Base-by-base conservation (phyloP, 2,888 invertebrate genomes). In the Aporophyla lueneburgensis region DNA sequence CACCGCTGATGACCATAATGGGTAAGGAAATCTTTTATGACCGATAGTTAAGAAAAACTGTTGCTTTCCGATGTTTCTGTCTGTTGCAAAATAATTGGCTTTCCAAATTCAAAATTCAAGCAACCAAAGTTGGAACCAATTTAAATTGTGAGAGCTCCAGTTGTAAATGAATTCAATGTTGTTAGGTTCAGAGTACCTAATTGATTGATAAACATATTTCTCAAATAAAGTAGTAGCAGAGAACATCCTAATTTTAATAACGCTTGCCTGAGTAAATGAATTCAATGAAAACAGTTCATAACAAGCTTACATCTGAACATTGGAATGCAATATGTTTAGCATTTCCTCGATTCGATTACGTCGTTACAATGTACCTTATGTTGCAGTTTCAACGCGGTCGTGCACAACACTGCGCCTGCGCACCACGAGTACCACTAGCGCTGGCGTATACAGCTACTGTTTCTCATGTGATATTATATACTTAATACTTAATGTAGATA, bases 371-470 rank as follows among this genome's bases (percentile, higher is more conserved):
- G 66, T 83, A 74, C 56, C 40, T 73, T 74, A 19, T 72, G 51
- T 72, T 62, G 79, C 95, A 97, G 97, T 84, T 97, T 97, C 94
- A 96, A 97, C 94, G 97, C 97, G 62, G 93, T 97, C 68, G 97
- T 97, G 67, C 96, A 96, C 94, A 97, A 96, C 92, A 96, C 96
- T 53, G 96, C 96, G 62, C 96, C 96, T 40, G 95, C 93, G 53
- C 95, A 94, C 88, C 94, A 94, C 90, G 96, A 96, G 82, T 94
- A 94, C 92, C 94, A 95, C 91, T 95, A 93, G 83, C 86, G 76
- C 76, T 74, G 86, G 72, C 71, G 91, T 88, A 77, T 76, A 71
- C 80, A 86, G 92, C 92, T 91, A 91, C 92, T 91, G 88, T 91
- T 93, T 93, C 91, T 90, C 92, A 95, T 96, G 96, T 96, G 96